Base-by-base conservation (phyloP, 2,888 invertebrate genomes). In the Lagria hirta region DNA sequence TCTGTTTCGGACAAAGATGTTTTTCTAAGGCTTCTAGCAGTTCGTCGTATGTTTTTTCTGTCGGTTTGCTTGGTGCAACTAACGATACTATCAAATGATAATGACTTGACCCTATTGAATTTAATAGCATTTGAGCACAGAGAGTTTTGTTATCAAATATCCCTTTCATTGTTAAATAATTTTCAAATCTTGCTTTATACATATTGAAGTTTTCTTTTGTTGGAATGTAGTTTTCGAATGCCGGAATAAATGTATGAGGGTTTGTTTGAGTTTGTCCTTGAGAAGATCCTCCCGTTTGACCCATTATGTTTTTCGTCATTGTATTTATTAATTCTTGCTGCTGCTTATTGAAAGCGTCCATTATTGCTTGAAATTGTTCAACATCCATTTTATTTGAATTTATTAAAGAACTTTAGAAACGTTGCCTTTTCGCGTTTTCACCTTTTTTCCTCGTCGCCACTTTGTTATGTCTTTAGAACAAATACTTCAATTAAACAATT, bases 171-270 rank as follows among this genome's bases (percentile, higher is more conserved):
- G n/a, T 22, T 3, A 22, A 10, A 10, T 22, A 22, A 10, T 22
- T 22, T n/a, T 22, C 22, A 10, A 22, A 22, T n/a, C 22, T n/a
- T n/a, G n/a, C 8, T 22, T 10, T n/a, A 22, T 22, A 22, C 22
- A 8, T n/a, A 6, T 10, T 3, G 10, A 22, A 22, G n/a, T n/a
- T 3, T 22, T 22, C 22, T 22, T 22, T 22, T 22, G 22, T 10
- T 22, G 22, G 7, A 10, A 22, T 10, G 22, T 8, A 4, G 10
- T 22, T 22, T 22, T 22, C 22, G 22, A 22, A 22, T 3, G n/a
- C 10, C 3, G 22, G 22, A 6, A 10, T 10, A 10, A 22, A n/a
- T n/a, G n/a, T 22, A 10, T 8, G 10, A 6, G 10, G n/a, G 22
- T 10, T 10, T 22, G 22, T 8, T 22, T 22, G 22, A n/a, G n/a